A percentile compares a stretch with the other conserved stretches of the same genome.
Evolutionary conservation across 2,113 vertebrate species (phyloP).

Genomic region (Sylvicapra grimmia): DNA sequence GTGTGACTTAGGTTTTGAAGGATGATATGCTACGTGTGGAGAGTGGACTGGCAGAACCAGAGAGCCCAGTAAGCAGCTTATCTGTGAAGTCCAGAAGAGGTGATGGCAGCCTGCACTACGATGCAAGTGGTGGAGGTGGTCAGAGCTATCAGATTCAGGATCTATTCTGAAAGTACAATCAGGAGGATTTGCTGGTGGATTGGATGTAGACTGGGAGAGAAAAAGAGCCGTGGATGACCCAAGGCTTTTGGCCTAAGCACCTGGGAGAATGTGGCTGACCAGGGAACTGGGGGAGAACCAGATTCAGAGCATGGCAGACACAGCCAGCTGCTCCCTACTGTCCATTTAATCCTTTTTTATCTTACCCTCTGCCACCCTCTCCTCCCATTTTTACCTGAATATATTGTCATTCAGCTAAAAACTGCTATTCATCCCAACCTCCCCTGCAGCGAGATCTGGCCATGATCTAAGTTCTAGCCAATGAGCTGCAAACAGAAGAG

Average conservation of each 20-base stretch:
- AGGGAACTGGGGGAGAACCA: background rate
- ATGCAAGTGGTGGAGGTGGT: background rate
- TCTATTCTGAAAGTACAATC: background rate
- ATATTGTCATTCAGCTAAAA: background rate
- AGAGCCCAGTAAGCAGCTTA: background rate
- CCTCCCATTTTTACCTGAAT: background rate
- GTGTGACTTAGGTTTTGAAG: background rate
- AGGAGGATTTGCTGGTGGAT: background rate
- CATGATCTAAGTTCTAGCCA: background rate
- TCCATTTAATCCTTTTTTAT: background rate
- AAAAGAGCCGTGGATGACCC: background rate
- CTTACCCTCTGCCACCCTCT: fast-evolving
- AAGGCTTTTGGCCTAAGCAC: background rate
- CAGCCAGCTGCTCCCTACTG: background rate
- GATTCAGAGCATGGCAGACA: background rate
- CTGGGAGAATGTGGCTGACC: background rate
- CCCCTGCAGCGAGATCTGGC: background rate
- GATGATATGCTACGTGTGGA: background rate
- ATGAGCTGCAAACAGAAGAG: background rate
- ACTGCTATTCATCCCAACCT: background rate
- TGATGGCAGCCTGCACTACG: background rate
- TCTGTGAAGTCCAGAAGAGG: background rate
- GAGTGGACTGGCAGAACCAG: background rate
- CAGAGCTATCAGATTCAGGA: background rate
- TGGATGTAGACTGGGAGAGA: background rate